Evolutionary conservation across 1,140 invertebrate species (phyloP).

Genomic region (Ips typographus): DNA sequence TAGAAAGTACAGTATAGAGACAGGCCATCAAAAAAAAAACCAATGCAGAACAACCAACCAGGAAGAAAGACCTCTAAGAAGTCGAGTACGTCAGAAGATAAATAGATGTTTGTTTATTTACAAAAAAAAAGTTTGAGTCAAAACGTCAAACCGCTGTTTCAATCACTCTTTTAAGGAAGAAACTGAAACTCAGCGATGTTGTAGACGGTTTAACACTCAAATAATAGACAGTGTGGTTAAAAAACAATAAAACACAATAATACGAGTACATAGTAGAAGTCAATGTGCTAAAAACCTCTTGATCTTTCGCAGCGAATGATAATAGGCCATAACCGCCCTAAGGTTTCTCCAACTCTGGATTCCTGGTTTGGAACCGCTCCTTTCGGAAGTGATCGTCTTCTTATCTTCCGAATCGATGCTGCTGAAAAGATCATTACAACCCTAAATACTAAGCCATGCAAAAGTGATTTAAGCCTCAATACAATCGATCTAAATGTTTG

Average conservation of each 20-base stretch:
- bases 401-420: conserved; percentile 32
- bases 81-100: conserved; percentile 7
- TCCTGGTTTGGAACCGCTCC: conserved; percentile 56
- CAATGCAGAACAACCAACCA: conserved; percentile 29
- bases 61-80: conserved; percentile 28
- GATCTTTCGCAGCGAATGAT: conserved; percentile 82
- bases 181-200: not conserved
- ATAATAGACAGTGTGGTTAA: not conserved
- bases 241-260: conserved; percentile 16
- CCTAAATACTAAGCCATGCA: too few relatives aligned
- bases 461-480: too few relatives aligned
- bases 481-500: too few relatives aligned
- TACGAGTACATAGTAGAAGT: conserved; percentile 19
- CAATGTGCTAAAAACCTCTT: conserved; percentile 65
- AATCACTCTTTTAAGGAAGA: too few relatives aligned
- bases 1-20: conserved; percentile 10
- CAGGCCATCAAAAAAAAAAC: conserved; percentile 29
- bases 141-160: too few relatives aligned
- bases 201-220: conserved; percentile 3
- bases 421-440: conserved; percentile 24
- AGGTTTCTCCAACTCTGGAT: conserved; percentile 83
- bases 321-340: conserved; percentile 81
- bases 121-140: conserved; percentile 11
- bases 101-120: conserved; percentile 12
- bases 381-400: conserved; percentile 26